Conservation (phyloP, 1,140 invertebrate genomes). For the Dendrolimus kikuchii region DNA sequence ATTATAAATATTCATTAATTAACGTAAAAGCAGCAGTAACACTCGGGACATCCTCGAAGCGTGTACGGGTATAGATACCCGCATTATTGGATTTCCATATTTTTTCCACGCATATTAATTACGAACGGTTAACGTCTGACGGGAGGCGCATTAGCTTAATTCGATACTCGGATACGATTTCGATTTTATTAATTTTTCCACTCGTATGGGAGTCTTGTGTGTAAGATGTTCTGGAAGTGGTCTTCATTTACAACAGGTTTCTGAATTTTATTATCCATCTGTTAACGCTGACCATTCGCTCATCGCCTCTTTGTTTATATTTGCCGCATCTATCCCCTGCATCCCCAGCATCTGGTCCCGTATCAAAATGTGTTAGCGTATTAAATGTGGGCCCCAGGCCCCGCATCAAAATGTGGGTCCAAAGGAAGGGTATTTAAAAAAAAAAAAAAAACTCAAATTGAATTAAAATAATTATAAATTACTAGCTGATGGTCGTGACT, state of each 20-base stretch:
- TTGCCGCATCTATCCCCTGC: no score
- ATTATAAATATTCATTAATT: conserved; percentile 11
- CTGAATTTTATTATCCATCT: background rate
- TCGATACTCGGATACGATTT: conserved; percentile 31
- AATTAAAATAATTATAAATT: no score
- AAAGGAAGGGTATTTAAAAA: no score
- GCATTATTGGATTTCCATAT: conserved; percentile 22
- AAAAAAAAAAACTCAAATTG: no score
- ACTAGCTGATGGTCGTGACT: no score
- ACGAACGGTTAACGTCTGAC: conserved; percentile 37
- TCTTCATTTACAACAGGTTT: background rate
- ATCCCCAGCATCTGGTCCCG: no score
- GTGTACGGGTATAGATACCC: conserved; percentile 4
- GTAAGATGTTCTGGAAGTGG: conserved; percentile 16
- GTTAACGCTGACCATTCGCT: background rate
- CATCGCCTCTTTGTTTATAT: background rate
- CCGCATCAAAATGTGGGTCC: no score
- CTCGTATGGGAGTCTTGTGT: conserved; percentile 16
- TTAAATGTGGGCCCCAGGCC: no score
- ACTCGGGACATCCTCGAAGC: background rate
- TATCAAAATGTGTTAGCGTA: no score
- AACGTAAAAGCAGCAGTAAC: conserved; percentile 12
- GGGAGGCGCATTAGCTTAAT: conserved; percentile 41
- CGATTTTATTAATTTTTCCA: conserved; percentile 44
- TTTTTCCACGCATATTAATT: conserved; percentile 46